phyloP scores from a whole-genome alignment of 2,113 vertebrate genomes.

The Chiloscyllium plagiosum region DNA sequence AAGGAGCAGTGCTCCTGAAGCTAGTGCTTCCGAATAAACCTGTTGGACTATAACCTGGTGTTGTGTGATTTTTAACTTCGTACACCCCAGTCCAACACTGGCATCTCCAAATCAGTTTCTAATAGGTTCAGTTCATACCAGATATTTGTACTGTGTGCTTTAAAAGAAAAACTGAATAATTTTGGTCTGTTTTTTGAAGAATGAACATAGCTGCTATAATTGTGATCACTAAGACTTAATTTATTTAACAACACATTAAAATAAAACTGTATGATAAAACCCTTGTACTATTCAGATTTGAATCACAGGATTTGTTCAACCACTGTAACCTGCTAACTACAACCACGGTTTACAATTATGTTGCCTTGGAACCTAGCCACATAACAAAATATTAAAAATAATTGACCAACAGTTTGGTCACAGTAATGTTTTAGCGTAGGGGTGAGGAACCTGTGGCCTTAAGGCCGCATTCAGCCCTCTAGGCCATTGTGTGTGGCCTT shows the following conservation, averaged over 20 bases:
- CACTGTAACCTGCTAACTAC: background rate
- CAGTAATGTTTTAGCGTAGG: no score
- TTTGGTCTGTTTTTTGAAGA: background rate
- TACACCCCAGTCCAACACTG: no score
- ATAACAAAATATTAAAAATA: background rate
- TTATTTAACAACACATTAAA: background rate
- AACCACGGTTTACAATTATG: background rate
- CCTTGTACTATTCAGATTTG: background rate
- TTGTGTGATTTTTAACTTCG: no score
- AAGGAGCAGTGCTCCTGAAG: no score
- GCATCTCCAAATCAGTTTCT: no score
- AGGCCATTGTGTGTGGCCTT: no score
- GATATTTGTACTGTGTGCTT: background rate
- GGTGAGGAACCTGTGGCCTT: no score
- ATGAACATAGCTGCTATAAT: background rate
- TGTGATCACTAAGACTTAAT: background rate
- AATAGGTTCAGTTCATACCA: background rate
- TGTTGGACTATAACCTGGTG: no score
- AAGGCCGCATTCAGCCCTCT: no score
- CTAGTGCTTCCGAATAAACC: no score
- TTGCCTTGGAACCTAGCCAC: background rate
- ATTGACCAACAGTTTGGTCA: background rate
- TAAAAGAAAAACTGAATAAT: conserved; percentile 6
- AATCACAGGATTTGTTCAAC: background rate
- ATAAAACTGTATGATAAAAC: background rate